Evolutionary conservation across 2,797 vertebrate species (phyloP), one percentile per base, ranked within the genome.

Genomic region (Carcharodon carcharias): DNA sequence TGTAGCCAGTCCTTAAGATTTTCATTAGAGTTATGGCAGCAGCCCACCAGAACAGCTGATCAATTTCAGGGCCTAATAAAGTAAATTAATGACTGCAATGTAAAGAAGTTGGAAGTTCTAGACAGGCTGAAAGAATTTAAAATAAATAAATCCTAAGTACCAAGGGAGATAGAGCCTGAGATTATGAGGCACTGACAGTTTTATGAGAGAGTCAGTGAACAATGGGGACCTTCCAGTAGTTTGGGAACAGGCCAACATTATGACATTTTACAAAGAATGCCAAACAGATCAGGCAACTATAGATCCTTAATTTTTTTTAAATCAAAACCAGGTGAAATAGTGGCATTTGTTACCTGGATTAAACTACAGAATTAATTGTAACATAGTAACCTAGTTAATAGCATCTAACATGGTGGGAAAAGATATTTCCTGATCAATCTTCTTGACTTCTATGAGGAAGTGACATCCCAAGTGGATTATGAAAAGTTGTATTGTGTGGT

Each of bases 1-100:
- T 85, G 40, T n/a, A 77, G 80, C 45, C 26, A 21, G 50, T 85
- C 82, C 40, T 26, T 26, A 23, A 50, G 82, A 85, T 50, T 85
- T 50, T 45, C 82, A 85, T 21, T 50, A 7, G 21, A 85, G 45
- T 85, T 85, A 85, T 85, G 82, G 40, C 16, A 50, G 82, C 5
- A 50, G 82, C 23, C 40, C 82, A 85, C 82, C 8, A 21, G 6
- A 85, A 26, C 82, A 85, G 40, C 45, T 85, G 40, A 85, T 5
- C 40, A 85, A 85, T 85, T 50, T 85, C 82, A 50, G 82, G 82
- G 45, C 45, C 82, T 85, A 85, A 85, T 85, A 85, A 85, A 50
- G 21, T 23, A 85, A 85, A 50, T 85, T 85, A 85, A 85, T 85
- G 40, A 85, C 82, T 50, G 18, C 80, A 85, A 85, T 50, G 50